Conservation (phyloP, 2,888 invertebrate genomes). For the Hydrotaea diabolus region DNA sequence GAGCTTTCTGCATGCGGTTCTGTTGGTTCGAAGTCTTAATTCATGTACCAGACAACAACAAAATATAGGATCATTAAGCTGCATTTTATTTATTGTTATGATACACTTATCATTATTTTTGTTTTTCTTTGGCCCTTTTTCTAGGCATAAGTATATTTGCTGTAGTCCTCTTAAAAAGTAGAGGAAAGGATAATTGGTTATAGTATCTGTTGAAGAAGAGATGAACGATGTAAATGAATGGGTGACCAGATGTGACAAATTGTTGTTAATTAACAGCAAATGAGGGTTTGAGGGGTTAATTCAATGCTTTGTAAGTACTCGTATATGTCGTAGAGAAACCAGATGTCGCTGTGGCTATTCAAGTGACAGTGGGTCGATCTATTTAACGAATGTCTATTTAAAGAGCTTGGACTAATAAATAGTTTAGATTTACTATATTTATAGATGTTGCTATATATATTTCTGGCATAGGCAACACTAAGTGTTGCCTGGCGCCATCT, state of each 20-base stretch:
- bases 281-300: too few relatives aligned
- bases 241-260: background rate
- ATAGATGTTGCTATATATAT: too few relatives aligned
- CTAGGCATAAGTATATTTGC: background rate
- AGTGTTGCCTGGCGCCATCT: too few relatives aligned
- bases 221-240: background rate
- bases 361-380: too few relatives aligned
- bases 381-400: too few relatives aligned
- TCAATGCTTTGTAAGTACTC: too few relatives aligned
- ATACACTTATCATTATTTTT: constrained; percentile 66
- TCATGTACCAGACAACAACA: constrained; percentile 22
- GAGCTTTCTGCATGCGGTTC: constrained; percentile 20
- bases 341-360: too few relatives aligned
- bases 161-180: background rate
- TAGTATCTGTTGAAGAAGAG: background rate
- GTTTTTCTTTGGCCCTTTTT: background rate
- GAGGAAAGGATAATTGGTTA: background rate
- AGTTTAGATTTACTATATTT: too few relatives aligned
- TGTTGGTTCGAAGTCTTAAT: constrained; percentile 37
- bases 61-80: constrained; percentile 69
- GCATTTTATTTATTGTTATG: constrained; percentile 71
- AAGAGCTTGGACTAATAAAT: too few relatives aligned
- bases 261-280: background rate
- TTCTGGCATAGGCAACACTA: too few relatives aligned
- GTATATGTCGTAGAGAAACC: too few relatives aligned